Conservation (phyloP, 1,140 invertebrate species). For the Gonatopus flavifemur region DNA sequence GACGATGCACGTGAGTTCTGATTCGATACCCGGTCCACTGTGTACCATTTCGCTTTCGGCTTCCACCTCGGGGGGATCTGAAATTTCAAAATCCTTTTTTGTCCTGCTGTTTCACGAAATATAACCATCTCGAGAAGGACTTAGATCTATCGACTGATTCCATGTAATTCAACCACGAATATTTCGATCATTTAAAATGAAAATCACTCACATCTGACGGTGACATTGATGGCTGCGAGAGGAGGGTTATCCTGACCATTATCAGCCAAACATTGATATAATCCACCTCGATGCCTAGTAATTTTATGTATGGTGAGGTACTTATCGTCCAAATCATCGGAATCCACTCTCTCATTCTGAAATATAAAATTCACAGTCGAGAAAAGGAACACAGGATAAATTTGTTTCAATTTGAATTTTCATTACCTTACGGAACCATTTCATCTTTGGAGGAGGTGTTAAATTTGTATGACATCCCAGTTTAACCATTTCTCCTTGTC, state of each 20-base stretch:
- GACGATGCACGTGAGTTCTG: slow-evolving; percentile 57
- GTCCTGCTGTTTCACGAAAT: background rate
- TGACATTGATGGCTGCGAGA: slow-evolving; percentile 25
- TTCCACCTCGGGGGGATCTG: slow-evolving; percentile 56
- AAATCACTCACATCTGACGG: slow-evolving; percentile 38
- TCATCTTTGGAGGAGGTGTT: slow-evolving; percentile 22
- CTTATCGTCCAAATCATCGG: slow-evolving; percentile 18
- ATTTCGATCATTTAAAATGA: background rate
- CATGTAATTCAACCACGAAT: slow-evolving; percentile 9
- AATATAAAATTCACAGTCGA: slow-evolving; percentile 16
- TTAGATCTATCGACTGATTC: background rate
- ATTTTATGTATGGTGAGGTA: slow-evolving; percentile 34
- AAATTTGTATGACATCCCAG: slow-evolving; percentile 26
- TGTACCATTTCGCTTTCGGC: slow-evolving; percentile 51
- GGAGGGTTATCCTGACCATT: slow-evolving; percentile 20
- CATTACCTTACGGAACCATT: slow-evolving; percentile 43
- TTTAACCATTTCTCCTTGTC: slow-evolving; percentile 16
- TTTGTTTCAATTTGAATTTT: background rate
- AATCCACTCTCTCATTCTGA: slow-evolving; percentile 30
- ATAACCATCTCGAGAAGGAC: background rate
- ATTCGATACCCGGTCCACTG: slow-evolving; percentile 53
- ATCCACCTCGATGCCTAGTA: slow-evolving; percentile 33
- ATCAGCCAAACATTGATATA: slow-evolving; percentile 44
- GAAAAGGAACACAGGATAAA: background rate
- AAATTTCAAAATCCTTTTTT: slow-evolving; percentile 18